These are phyloP conservation scores for Drosophila chauvacae DNA, from an alignment of 1,140 invertebrate species.

Conservation along the genomic window DNA sequence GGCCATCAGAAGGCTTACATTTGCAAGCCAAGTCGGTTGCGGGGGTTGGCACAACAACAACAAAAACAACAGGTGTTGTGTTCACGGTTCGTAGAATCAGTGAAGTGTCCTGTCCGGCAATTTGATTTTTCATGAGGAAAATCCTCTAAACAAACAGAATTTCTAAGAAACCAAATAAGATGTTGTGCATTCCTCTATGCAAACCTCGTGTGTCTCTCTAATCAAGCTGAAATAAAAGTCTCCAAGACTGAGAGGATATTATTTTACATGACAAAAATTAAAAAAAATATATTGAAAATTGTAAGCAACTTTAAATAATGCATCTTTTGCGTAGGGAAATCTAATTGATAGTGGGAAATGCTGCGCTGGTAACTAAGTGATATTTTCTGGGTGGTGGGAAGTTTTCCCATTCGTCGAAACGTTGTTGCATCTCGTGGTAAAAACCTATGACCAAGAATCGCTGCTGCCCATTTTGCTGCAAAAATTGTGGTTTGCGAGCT, in stretches of 20 bases:
- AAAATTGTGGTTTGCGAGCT: conserved; percentile 42
- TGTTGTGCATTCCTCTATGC: not conserved
- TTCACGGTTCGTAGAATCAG: not conserved
- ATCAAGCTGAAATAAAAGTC: not conserved
- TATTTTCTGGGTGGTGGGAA: not conserved
- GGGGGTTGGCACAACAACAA: too few relatives aligned
- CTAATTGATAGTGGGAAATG: not conserved
- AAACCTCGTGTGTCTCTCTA: not conserved
- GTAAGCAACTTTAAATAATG: conserved; percentile 1
- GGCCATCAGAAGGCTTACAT: not conserved
- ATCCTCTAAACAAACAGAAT: not conserved
- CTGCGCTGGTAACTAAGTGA: conserved; percentile 2
- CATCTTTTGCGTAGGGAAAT: not conserved
- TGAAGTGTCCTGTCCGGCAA: not conserved
- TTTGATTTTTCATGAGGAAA: not conserved
- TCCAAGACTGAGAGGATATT: not conserved
- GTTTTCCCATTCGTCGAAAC: not conserved
- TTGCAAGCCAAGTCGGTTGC: not conserved
- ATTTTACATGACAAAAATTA: conserved; percentile 4
- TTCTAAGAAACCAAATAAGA: not conserved
- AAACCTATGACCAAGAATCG: conserved; percentile 5
- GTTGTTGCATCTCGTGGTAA: conserved; percentile 18
- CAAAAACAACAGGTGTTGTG: conserved; percentile 16
- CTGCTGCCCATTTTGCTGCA: conserved; percentile 6
- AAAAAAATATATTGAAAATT: not conserved